Percentiles rank a stretch among this genome's conserved stretches.
phyloP scores from a whole-genome alignment of 2,113 vertebrate species.

The Kryptolebias marmoratus region DNA sequence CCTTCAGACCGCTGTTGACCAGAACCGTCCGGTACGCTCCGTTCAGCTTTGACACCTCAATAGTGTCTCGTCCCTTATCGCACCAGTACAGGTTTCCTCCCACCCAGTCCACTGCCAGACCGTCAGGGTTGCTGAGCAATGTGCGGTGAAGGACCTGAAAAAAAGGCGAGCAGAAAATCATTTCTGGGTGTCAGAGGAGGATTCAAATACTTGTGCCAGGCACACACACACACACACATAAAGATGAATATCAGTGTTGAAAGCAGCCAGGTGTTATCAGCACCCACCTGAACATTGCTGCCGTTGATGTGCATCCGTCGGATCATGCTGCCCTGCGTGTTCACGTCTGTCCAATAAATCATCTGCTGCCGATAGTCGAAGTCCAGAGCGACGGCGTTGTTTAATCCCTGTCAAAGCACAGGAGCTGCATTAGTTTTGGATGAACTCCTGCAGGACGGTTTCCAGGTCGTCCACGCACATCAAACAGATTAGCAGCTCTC shows the following conservation, averaged over 20 bases:
- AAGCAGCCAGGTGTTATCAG: not conserved
- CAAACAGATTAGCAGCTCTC: conserved; percentile 25
- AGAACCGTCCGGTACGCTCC: conserved; percentile 94
- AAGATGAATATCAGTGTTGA: not conserved
- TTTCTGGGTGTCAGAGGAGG: not conserved
- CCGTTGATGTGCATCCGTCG: conserved; percentile 97
- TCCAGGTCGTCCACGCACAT: not conserved
- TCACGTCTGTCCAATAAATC: conserved; percentile 99
- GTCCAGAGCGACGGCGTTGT: conserved; percentile 96
- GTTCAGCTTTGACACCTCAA: conserved; percentile 96
- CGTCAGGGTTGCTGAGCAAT: conserved; percentile 94
- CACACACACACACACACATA: conserved; percentile 2
- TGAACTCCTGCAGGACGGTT: not conserved
- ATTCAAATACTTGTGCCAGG: not conserved
- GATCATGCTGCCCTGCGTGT: conserved; percentile 99
- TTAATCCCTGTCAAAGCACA: conserved; percentile 86
- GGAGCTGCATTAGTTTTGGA: conserved; percentile 26
- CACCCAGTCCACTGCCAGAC: conserved; percentile 98
- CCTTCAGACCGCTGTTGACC: conserved; percentile 92
- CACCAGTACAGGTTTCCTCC: conserved; percentile 99
- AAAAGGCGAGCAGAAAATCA: conserved; percentile 9
- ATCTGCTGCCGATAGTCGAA: conserved; percentile 95
- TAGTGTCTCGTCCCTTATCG: conserved; percentile 98
- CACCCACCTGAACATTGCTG: conserved; percentile 90
- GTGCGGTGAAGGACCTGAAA: conserved; percentile 96